Evolutionary conservation across 2,113 vertebrate species (phyloP), one percentile per base, ranked within the genome.

Genomic region (Sakesphorus luctuosus): DNA sequence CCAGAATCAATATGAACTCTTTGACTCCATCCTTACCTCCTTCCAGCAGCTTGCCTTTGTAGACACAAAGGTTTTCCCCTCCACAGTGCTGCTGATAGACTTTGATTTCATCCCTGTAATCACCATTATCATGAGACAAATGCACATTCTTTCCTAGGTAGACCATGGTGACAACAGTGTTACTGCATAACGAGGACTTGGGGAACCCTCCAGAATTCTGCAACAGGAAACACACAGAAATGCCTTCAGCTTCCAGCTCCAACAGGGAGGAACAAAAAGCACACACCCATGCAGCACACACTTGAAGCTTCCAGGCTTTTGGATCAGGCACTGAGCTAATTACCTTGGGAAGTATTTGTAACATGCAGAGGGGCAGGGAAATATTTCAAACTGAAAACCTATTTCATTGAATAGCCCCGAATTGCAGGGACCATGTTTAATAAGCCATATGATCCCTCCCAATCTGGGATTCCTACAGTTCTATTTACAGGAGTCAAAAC

Each of bases 61-160:
- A 99, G 61, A 99, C 98, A 96, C 99, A 99, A 18, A 99, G 97
- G 87, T 99, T 99, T 96, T 99, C 99, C 68, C 99, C 99, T 73
- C 99, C 99, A 61, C 99, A 99, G 87, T 99, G 99, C 38, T 99
- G 99, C 94, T 99, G 99, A 65, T 98, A 98, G 93, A 99, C 97
- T 97, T 97, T 98, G 94, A 99, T 97, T 87, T 99, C 99, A 29
- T 99, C 99, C 88, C 97, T 98, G 86, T 95, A 96, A 72, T 98
- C 98, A 11, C 72, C 35, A 77, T 97, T 79, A 35, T 98, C 97
- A 2, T 97, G 97, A 47, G 98, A 98, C 53, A 99, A 97, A 74
- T 97, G 98, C 58, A 99, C 98, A 0, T 94, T 97, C 97, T 98
- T 99, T 9, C 99, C 99, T 52, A 98, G 98, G 89, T 98, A 99